Percentiles rank a stretch among this genome's conserved stretches.
phyloP scores from a whole-genome alignment of 2,113 vertebrate species.

The Seriola quinqueradiata region DNA sequence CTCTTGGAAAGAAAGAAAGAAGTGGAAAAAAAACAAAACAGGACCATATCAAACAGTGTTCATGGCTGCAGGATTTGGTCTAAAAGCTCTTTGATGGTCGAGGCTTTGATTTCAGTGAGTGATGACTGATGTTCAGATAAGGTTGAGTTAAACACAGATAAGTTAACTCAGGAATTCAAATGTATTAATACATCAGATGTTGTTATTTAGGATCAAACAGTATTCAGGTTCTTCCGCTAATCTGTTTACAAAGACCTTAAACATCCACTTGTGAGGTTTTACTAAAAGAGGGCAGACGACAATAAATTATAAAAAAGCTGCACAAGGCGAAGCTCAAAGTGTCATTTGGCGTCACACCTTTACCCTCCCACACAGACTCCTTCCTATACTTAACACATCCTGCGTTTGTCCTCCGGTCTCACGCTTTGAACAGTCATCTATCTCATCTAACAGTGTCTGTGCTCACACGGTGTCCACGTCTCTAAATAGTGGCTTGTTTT shows the following conservation, averaged over 20 bases:
- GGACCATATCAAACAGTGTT: slow-evolving; percentile 44
- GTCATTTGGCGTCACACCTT: slow-evolving; percentile 27
- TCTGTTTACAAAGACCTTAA: not conserved
- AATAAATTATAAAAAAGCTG: not conserved
- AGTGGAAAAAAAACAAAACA: slow-evolving; percentile 6
- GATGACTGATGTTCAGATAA: slow-evolving; percentile 24
- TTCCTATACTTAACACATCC: slow-evolving; percentile 48
- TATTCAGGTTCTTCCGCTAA: not conserved
- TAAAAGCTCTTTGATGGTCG: slow-evolving; percentile 30
- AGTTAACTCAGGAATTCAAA: not conserved
- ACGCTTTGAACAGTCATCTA: slow-evolving; percentile 7
- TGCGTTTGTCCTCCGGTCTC: slow-evolving; percentile 45
- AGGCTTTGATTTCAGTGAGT: slow-evolving; percentile 41
- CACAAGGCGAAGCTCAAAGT: slow-evolving; percentile 28
- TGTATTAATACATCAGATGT: not conserved
- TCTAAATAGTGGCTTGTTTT: slow-evolving; percentile 52
- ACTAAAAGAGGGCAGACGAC: not conserved
- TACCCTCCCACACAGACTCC: slow-evolving; percentile 20
- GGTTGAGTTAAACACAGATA: not conserved
- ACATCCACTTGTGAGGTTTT: not conserved
- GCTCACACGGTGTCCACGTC: not conserved
- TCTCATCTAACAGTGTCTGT: not conserved
- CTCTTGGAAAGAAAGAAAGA: no score
- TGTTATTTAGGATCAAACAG: not conserved
- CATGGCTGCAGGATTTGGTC: not conserved